Percentiles rank a stretch among this genome's conserved stretches.
phyloP scores from a whole-genome alignment of 2,888 invertebrate genomes.

The Camptogramma bilineatum region DNA sequence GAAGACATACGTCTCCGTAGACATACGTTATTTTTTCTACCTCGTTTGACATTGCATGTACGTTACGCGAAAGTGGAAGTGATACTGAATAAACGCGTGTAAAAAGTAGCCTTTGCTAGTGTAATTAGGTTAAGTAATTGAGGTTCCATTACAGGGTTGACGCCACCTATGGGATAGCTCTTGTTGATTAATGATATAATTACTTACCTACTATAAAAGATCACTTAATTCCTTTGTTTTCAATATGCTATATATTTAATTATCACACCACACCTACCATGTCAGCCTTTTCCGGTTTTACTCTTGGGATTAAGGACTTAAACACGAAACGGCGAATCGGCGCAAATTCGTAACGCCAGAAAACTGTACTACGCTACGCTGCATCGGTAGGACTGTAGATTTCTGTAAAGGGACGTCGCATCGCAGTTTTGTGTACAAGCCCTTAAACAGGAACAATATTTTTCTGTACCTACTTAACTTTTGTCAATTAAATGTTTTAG shows the following conservation, averaged over 20 bases:
- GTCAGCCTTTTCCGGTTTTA: neutral
- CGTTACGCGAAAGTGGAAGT: neutral
- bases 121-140: slow-evolving; percentile 23
- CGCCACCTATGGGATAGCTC: neutral
- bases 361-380: no score
- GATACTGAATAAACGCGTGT: slow-evolving; percentile 1
- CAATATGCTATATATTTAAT: neutral
- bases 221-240: neutral
- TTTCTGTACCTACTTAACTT: no score
- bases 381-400: no score
- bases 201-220: neutral
- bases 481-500: no score
- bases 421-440: no score
- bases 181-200: neutral
- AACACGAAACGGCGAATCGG: no score
- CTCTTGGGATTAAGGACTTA: no score
- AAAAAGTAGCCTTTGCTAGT: neutral
- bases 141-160: slow-evolving; percentile 9
- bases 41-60: slow-evolving; percentile 10
- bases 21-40: slow-evolving; percentile 36
- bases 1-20: slow-evolving; percentile 49
- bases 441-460: no score
- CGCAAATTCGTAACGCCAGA: no score
- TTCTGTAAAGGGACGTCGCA: no score
- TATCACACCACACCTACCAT: neutral